Conservation (phyloP, 2,888 invertebrate genomes). For the Zygaena filipendulae region DNA sequence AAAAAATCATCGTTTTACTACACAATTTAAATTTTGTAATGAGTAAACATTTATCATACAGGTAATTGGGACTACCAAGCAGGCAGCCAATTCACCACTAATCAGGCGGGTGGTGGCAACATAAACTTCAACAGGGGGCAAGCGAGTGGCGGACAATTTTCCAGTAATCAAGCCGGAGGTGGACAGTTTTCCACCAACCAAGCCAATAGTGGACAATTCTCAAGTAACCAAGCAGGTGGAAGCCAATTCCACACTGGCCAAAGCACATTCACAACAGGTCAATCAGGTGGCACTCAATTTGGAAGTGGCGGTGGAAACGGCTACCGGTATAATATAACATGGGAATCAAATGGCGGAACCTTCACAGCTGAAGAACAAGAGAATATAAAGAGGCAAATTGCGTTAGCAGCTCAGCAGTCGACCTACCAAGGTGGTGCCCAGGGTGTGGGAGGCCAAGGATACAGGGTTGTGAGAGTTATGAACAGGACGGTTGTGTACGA, state of each 20-base stretch:
- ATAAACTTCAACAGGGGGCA: slow-evolving; percentile 17
- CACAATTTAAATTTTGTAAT: too few relatives aligned
- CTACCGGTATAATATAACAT: slow-evolving; percentile 28
- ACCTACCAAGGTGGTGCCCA: slow-evolving; percentile 22
- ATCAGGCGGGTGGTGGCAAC: slow-evolving; percentile 10
- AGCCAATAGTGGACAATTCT: slow-evolving; percentile 4
- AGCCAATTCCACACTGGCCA: slow-evolving; percentile 2
- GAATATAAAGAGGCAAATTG: slow-evolving; percentile 32
- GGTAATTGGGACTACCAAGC: too few relatives aligned
- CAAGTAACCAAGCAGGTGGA: slow-evolving; percentile 3
- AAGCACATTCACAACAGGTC: slow-evolving; percentile 3
- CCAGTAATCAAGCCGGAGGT: slow-evolving; percentile 17
- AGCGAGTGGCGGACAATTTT: slow-evolving; percentile 20
- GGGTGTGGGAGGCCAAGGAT: slow-evolving; percentile 24
- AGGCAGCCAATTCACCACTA: slow-evolving; percentile 3
- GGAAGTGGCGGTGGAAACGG: slow-evolving; percentile 10
- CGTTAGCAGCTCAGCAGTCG: slow-evolving; percentile 22
- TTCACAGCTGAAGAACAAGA: slow-evolving; percentile 40
- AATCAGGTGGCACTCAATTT: slow-evolving; percentile 3
- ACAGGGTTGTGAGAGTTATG: slow-evolving; percentile 27
- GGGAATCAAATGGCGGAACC: slow-evolving; percentile 27
- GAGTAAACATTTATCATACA: too few relatives aligned
- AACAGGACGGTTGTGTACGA: slow-evolving; percentile 46
- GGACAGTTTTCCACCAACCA: slow-evolving; percentile 5
- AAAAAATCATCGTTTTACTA: too few relatives aligned